Conservation (phyloP, 2,797 vertebrate genomes). For the Simalia tracyae region DNA sequence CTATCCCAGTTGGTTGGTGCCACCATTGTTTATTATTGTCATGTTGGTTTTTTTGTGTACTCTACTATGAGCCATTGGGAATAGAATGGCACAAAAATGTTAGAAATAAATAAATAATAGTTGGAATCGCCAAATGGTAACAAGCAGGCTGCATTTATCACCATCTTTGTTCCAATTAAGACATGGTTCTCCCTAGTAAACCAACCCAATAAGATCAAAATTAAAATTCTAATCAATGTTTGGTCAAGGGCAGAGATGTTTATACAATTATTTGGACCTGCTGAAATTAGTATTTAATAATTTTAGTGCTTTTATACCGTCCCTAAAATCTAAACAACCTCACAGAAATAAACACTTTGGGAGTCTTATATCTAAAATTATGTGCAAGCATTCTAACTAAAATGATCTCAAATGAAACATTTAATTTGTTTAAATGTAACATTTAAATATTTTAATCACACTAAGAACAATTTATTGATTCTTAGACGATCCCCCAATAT, state of each 20-base stretch:
- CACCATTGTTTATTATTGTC: too few relatives aligned
- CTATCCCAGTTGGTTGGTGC: too few relatives aligned
- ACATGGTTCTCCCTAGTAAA: too few relatives aligned
- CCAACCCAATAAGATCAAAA: neutral
- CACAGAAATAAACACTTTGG: neutral
- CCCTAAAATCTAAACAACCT: neutral
- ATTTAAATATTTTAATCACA: neutral
- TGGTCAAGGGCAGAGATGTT: neutral
- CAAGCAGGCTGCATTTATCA: too few relatives aligned
- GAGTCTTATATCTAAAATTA: neutral
- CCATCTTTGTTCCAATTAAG: too few relatives aligned
- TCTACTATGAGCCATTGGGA: too few relatives aligned
- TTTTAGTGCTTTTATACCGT: neutral
- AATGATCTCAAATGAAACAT: neutral
- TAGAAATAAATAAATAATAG: too few relatives aligned
- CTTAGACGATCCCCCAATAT: neutral
- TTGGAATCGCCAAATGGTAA: too few relatives aligned
- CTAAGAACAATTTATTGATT: neutral
- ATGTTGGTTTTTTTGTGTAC: too few relatives aligned
- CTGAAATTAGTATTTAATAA: neutral
- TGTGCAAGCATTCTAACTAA: neutral
- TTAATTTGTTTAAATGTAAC: neutral
- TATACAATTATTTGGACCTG: neutral
- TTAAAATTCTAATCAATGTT: neutral
- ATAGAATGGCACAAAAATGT: too few relatives aligned